Conservation (phyloP, 1,140 invertebrate genomes). For the Periplaneta americana region DNA sequence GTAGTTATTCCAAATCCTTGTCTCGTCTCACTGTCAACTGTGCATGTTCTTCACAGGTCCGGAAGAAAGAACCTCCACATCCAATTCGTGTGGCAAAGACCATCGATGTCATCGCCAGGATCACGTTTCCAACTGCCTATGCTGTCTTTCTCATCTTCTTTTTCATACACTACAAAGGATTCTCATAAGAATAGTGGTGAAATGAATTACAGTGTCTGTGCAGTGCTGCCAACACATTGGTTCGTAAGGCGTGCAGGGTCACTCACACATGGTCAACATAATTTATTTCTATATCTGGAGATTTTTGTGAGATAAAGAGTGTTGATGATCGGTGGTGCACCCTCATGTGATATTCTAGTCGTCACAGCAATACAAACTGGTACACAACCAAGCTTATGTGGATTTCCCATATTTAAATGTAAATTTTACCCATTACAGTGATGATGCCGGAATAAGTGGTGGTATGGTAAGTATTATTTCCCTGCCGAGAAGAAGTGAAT, state of each 20-base stretch:
- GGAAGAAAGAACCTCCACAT: conserved; percentile 84
- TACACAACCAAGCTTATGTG: neutral
- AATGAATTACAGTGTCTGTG: neutral
- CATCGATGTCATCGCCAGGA: conserved; percentile 88
- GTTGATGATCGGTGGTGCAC: neutral
- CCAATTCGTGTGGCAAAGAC: conserved; percentile 89
- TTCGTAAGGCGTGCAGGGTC: neutral
- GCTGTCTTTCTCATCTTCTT: conserved; percentile 90
- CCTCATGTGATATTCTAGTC: neutral
- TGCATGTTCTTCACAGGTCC: conserved; percentile 65
- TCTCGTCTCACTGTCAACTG: too few species aligned
- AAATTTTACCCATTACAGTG: neutral
- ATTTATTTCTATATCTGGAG: neutral
- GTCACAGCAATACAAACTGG: neutral
- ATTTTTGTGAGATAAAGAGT: neutral
- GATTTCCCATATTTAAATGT: neutral
- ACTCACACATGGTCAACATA: neutral
- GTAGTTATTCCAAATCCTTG: too few species aligned
- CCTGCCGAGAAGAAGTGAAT: neutral
- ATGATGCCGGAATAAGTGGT: neutral
- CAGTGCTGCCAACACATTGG: neutral
- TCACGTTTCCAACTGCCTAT: conserved; percentile 87
- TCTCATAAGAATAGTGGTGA: neutral
- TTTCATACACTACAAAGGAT: conserved; percentile 79
- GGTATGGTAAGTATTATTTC: neutral